Evolutionary conservation across 2,113 vertebrate species (phyloP).

Genomic region (Larimichthys crocea): DNA sequence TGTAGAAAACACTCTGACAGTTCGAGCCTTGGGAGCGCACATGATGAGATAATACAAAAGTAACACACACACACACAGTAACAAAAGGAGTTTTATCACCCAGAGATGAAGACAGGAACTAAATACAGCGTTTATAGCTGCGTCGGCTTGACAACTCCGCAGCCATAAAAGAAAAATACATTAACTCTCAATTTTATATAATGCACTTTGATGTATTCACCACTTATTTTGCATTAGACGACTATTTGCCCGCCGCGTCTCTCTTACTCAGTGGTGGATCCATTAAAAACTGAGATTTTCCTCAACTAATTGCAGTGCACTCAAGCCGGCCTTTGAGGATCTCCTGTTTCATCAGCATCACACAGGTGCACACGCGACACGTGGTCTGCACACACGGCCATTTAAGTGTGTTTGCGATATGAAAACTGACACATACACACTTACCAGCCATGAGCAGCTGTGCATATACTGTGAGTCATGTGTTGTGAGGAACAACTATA

Average conservation of each 20-base stretch:
- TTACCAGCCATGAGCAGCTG: conserved; percentile 11
- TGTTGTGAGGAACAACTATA: conserved; percentile 35
- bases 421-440: conserved; percentile 1
- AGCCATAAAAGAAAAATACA: conserved; percentile 26
- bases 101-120: not conserved
- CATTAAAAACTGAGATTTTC: conserved; percentile 62
- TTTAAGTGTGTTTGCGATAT: conserved; percentile 18
- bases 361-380: conserved; percentile 58
- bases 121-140: not conserved
- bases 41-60: not conserved
- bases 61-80: not conserved
- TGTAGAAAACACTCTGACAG: not conserved
- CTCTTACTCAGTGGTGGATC: conserved; percentile 46
- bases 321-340: conserved; percentile 69
- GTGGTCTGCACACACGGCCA: conserved; percentile 23
- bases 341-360: conserved; percentile 60
- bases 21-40: not conserved
- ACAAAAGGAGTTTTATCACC: not conserved
- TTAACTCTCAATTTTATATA: conserved; percentile 31
- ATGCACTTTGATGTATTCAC: conserved; percentile 49
- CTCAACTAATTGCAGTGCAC: conserved; percentile 69
- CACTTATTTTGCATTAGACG: conserved; percentile 35
- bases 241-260: conserved; percentile 41
- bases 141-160: conserved; percentile 15
- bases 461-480: conserved; percentile 42